phyloP scores from a whole-genome alignment of 2,113 vertebrate species.

The Laticauda colubrina region DNA sequence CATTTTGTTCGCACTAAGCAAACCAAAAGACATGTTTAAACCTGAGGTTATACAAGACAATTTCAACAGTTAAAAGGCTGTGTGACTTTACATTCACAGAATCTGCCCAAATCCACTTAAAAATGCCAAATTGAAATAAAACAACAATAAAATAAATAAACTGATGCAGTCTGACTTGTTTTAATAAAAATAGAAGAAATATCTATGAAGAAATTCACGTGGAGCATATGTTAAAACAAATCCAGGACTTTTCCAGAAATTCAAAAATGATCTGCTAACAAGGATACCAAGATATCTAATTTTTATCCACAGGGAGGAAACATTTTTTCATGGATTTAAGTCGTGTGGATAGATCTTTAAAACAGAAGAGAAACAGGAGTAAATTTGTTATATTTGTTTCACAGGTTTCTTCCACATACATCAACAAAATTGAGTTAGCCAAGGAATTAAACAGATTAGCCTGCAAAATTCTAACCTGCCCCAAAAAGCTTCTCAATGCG shows the following conservation, averaged over 20 bases:
- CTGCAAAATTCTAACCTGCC: background rate
- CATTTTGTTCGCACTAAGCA: background rate
- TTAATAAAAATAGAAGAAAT: background rate
- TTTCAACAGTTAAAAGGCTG: background rate
- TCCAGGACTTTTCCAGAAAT: background rate
- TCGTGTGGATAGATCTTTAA: background rate
- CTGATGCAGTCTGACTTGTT: background rate
- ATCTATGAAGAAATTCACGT: background rate
- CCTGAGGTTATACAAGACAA: background rate
- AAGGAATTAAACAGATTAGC: background rate
- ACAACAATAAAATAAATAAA: background rate
- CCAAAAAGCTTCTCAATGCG: background rate
- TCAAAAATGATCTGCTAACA: background rate
- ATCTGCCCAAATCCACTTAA: background rate
- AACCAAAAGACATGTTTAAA: background rate
- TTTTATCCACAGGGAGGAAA: background rate
- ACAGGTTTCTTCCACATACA: background rate
- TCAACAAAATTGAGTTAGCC: background rate
- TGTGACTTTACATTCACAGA: background rate
- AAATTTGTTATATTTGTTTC: background rate
- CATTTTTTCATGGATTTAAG: background rate
- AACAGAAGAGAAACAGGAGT: background rate
- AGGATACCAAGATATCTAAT: background rate
- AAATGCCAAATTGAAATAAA: background rate
- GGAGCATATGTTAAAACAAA: background rate